These are phyloP conservation scores for Zoanthus sociatus DNA, from an alignment of 92 coral and sea anemone species.

Conservation along the genomic window DNA sequence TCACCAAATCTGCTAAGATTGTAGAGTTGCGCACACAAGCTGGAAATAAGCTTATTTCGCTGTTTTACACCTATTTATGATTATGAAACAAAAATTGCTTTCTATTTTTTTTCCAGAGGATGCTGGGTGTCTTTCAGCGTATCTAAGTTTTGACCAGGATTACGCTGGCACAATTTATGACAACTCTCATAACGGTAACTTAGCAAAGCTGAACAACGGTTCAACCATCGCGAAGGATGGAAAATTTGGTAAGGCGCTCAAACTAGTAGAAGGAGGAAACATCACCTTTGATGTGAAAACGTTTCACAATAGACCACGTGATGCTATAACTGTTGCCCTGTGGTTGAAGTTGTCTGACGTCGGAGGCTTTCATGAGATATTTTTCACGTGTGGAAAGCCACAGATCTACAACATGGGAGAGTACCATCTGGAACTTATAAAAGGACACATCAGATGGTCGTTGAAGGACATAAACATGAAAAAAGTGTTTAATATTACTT, in stretches of 20 bases:
- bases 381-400: conserved; percentile 88
- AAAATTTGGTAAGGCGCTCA: conserved; percentile 86
- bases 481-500: conserved; percentile 69
- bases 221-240: conserved; percentile 78
- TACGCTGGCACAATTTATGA: conserved; percentile 76
- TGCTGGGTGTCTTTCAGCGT: conserved; percentile 94
- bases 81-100: no score
- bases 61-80: no score
- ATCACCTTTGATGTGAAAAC: conserved; percentile 84
- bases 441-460: conserved; percentile 85
- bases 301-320: conserved; percentile 90
- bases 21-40: no score
- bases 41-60: no score
- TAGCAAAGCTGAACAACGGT: conserved; percentile 75
- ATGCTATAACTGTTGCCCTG: conserved; percentile 87
- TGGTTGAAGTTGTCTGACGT: conserved; percentile 87
- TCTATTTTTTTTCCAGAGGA: conserved; percentile 62
- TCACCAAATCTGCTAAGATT: no score
- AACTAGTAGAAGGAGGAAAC: conserved; percentile 76
- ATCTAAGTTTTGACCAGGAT: conserved; percentile 89
- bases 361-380: conserved; percentile 79
- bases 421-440: conserved; percentile 77
- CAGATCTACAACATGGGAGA: conserved; percentile 77
- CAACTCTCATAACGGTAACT: conserved; percentile 89
- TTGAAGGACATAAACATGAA: conserved; percentile 68